Conservation (phyloP, 2,113 vertebrate species). For the Melanocharis versteri region DNA sequence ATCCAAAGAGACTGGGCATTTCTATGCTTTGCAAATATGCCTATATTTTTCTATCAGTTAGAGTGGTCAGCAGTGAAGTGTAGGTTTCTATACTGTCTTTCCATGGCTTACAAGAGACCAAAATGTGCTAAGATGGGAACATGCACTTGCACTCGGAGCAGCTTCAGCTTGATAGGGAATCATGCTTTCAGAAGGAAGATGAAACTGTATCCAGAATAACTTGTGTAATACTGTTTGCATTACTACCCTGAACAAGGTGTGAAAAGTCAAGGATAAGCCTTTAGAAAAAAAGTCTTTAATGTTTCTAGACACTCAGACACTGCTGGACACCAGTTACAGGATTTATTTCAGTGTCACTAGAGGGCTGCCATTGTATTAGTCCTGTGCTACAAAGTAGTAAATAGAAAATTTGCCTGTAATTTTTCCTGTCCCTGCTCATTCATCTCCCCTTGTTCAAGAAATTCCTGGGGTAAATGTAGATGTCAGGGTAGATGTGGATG, state of each 20-base stretch:
- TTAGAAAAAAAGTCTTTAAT: background rate
- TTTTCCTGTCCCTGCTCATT: background rate
- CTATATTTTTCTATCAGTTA: background rate
- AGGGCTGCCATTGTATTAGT: background rate
- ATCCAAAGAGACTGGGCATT: background rate
- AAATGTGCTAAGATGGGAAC: background rate
- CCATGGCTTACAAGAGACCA: background rate
- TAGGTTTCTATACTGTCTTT: background rate
- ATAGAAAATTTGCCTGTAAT: background rate
- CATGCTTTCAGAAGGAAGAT: background rate
- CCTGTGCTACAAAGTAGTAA: background rate
- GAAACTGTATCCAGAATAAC: background rate
- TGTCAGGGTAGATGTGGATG: background rate
- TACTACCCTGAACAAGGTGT: background rate
- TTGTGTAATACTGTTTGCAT: background rate
- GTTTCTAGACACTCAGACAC: background rate
- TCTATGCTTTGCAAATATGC: background rate
- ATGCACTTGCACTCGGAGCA: background rate
- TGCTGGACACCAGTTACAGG: background rate
- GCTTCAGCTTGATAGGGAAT: background rate
- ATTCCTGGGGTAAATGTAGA: background rate
- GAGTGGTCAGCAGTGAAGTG: background rate
- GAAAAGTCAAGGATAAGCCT: background rate
- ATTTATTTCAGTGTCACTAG: background rate
- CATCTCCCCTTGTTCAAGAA: background rate